Conservation (phyloP, 2,113 vertebrate species). For the Pelodiscus sinensis region DNA sequence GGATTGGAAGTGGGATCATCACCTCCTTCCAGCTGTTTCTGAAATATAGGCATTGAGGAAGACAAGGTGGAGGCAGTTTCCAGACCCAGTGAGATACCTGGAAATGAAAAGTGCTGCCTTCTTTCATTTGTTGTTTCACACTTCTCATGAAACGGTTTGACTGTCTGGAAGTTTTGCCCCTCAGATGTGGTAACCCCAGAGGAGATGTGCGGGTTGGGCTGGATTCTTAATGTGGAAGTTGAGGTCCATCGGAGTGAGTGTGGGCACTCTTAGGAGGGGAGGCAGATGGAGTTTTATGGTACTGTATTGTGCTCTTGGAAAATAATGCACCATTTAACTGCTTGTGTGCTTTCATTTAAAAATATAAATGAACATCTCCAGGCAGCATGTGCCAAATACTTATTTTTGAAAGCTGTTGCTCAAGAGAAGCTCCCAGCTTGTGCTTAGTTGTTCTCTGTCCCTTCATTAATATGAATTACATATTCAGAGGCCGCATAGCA, state of each 20-base stretch:
- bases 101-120: background rate
- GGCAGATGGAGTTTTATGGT: background rate
- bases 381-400: background rate
- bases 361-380: background rate
- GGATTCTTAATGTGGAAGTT: background rate
- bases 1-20: background rate
- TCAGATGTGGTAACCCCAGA: background rate
- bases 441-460: background rate
- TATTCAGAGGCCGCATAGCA: slow-evolving; percentile 49
- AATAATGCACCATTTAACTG: background rate
- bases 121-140: background rate
- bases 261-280: background rate
- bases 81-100: background rate
- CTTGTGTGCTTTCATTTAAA: background rate
- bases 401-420: slow-evolving; percentile 42
- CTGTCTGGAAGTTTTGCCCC: background rate
- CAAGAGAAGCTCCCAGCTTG: background rate
- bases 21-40: background rate
- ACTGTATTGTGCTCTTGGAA: background rate
- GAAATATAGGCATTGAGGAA: background rate
- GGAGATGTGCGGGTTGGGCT: background rate
- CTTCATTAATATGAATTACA: slow-evolving; percentile 61
- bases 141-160: background rate
- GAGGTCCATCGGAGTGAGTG: background rate
- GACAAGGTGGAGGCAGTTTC: background rate